Conservation (phyloP, 2,113 vertebrate species). For the Lagopus muta region DNA sequence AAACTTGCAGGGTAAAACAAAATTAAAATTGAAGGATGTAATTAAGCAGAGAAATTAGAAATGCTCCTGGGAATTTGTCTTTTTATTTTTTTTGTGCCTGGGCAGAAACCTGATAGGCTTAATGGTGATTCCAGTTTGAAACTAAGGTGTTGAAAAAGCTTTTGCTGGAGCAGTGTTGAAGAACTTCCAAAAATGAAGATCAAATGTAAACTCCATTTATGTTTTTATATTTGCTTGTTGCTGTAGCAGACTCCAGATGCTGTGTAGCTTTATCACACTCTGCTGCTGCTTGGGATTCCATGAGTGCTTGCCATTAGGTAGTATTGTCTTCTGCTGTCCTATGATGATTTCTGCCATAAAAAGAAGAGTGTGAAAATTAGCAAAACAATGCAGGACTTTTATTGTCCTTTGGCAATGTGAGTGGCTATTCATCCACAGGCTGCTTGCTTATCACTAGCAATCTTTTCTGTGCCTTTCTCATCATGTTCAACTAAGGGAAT, state of each 20-base stretch:
- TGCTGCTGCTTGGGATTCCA: rapidly evolving
- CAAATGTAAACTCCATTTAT: background rate
- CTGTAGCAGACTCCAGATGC: conserved; percentile 26
- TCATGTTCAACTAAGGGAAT: background rate
- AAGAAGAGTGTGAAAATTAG: conserved; percentile 5
- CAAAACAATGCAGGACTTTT: background rate
- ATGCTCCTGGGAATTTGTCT: conserved; percentile 19
- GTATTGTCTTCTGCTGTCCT: conserved; percentile 35
- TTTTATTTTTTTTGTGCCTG: background rate
- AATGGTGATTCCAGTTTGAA: conserved; percentile 57
- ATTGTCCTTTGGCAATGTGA: conserved; percentile 7
- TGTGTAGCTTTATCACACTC: background rate
- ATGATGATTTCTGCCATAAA: background rate
- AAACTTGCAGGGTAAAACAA: conserved; percentile 4
- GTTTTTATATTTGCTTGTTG: conserved; percentile 24
- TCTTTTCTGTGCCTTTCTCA: conserved; percentile 1
- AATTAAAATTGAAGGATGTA: conserved; percentile 13
- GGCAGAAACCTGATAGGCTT: conserved; percentile 37
- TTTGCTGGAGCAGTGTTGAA: conserved; percentile 5
- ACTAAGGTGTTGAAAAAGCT: conserved; percentile 25
- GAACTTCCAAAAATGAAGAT: conserved; percentile 6
- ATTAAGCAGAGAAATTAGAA: conserved; percentile 47
- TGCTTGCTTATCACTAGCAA: background rate
- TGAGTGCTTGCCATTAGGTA: conserved; percentile 7
- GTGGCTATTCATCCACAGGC: background rate